phyloP scores from a whole-genome alignment of 1,140 invertebrate species.

The Fragariocoptes setiger region DNA sequence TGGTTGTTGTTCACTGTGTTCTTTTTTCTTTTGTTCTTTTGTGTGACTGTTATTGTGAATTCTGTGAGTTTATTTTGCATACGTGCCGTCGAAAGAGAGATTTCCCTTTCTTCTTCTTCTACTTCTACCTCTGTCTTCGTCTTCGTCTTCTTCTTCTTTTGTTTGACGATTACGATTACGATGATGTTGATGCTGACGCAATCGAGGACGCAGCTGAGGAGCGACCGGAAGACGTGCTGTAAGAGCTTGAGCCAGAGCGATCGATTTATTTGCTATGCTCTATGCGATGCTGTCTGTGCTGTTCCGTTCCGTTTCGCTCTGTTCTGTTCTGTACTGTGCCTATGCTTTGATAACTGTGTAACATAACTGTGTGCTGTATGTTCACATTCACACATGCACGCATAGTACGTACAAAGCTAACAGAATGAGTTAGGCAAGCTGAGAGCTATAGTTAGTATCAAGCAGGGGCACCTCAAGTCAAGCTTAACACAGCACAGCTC shows the following conservation, averaged over 20 bases:
- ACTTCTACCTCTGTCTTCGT: too few relatives aligned
- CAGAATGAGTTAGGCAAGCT: too few relatives aligned
- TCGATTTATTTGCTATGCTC: neutral
- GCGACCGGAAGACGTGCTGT: neutral
- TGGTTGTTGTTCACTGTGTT: neutral
- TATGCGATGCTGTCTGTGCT: neutral
- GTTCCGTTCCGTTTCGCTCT: neutral
- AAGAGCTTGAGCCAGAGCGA: neutral
- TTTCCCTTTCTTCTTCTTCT: too few relatives aligned
- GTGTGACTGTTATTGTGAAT: neutral
- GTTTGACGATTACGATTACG: too few relatives aligned
- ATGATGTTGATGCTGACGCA: too few relatives aligned
- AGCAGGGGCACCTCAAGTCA: too few relatives aligned
- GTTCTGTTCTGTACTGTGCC: neutral
- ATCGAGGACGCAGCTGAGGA: neutral
- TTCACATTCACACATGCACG: neutral
- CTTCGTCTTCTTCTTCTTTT: too few relatives aligned
- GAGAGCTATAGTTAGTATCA: too few relatives aligned
- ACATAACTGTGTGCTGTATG: neutral
- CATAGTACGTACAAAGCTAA: neutral
- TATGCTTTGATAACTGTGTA: neutral
- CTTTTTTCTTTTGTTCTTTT: neutral
- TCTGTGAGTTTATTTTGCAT: too few relatives aligned
- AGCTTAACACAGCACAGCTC: too few relatives aligned
- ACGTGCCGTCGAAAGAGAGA: too few relatives aligned